Base-by-base conservation (phyloP, 2,797 vertebrate species). In the Bradypus variegatus region DNA sequence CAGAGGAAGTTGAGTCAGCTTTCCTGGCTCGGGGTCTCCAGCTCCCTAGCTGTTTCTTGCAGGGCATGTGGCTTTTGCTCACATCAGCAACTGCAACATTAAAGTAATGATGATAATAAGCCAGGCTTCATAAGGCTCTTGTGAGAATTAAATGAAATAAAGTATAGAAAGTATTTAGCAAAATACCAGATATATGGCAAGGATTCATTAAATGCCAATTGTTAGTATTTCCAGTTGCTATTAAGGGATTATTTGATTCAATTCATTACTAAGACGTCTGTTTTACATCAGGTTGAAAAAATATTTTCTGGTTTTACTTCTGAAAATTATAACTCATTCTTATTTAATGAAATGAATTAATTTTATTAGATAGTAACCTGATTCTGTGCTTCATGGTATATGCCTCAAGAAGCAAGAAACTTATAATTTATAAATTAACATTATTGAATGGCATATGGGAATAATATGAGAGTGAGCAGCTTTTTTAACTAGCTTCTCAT, bases 271-370 rank as follows among this genome's bases (percentile, higher is more conserved):
- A 50, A 60, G 7, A 88, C 78, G 8, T 33, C 75, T 69, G 50
- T 55, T 88, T 92, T 64, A 65, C 8, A 73, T 60, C 76, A 91
- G 69, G 19, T 72, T 45, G 21, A 88, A 90, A 87, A 85, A 60
- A n/a, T 48, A 62, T 77, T 79, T 91, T 38, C n/a, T 94, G 48
- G 25, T 75, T 86, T 92, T 82, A 83, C 27, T 38, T 94, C 62
- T 91, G 75, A 90, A 77, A 82, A 70, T 72, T 55, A 89, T 14
- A 81, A 87, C 6, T 9, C 15, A 84, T 78, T 89, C 50, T 45
- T 78, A n/a, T 79, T 65, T 60, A 86, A 77, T 16, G 65, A 69
- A 86, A 77, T 16, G 65, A 69, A 64, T 72, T 84, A 41, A 8
- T 82, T 92, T 73, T 67, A 82, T 8, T 41, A 13, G 67, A 77